Base-by-base conservation (phyloP, 2,113 vertebrate genomes). In the Bufo gargarizans region DNA sequence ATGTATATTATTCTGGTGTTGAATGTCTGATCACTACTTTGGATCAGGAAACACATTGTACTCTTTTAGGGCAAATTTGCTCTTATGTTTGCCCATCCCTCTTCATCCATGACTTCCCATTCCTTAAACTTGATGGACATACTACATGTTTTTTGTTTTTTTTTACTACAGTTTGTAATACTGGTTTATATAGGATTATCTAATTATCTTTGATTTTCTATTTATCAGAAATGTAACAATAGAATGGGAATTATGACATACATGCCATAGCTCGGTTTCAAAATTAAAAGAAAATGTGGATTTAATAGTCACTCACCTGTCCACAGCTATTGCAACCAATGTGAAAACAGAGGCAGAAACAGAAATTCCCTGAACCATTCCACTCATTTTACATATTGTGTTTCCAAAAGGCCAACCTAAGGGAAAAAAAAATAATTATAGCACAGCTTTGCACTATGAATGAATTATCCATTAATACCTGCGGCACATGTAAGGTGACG, bases 331-430 rank as follows among this genome's bases (percentile, higher is more conserved):
- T 1, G 97, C 97, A 13, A 98, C 97, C 86, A 99, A 94, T 3
- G 97, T 99, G 90, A 99, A 99, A 78, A 98, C 97, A 0, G 97
- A 99, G 14, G 97, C 96, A 0, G 97, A 97, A 50, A 99, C 97
- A 0, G 97, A 98, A 90, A 98, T 96, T 47, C 97, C 98, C 89
- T 99, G 98, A 50, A 98, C 95, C 94, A 97, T 95, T 16, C 97
- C 97, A 0, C 97, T 99, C 95, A 97, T 95, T 93, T 99, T 99
- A 93, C 97, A 99, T 86, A 97, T 95, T 84, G 95, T 92, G 81
- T 93, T 98, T 91, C 97, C 98, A 92, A 99, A 99, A 0, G 98
- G 97, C 98, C 97, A 99, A 16, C 98, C 97, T 99, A 91, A n/a
- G n/a, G 33, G 22, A 45, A 92, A 69, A 90, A 78, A 79, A 58